Percentiles rank a stretch among this genome's conserved stretches.
phyloP scores from a whole-genome alignment of 2,888 invertebrate genomes.

The Eucriotettix oculatus region DNA sequence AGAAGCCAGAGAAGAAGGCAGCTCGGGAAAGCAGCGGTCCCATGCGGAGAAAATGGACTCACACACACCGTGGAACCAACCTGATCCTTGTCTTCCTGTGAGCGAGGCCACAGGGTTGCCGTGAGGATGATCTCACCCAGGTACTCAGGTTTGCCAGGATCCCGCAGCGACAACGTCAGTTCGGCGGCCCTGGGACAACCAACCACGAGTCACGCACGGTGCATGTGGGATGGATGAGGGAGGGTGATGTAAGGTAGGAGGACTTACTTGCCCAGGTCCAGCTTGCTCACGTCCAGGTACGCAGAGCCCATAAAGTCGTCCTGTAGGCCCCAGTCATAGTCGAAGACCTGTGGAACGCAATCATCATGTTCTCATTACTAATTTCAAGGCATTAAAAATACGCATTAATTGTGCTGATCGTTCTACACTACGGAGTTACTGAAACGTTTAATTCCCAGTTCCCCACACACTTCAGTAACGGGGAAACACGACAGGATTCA shows the following conservation, averaged over 20 bases:
- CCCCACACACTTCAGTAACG: too few species aligned
- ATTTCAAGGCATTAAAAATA: too few species aligned
- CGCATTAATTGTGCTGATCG: too few species aligned
- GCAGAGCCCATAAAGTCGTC: slow-evolving; percentile 97
- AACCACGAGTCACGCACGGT: neutral
- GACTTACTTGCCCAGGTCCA: slow-evolving; percentile 48
- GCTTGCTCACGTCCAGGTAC: slow-evolving; percentile 60
- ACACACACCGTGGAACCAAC: slow-evolving; percentile 30
- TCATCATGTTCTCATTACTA: too few species aligned
- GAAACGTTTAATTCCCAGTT: too few species aligned
- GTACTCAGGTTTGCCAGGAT: slow-evolving; percentile 49
- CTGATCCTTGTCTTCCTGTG: slow-evolving; percentile 89
- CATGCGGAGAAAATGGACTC: too few species aligned
- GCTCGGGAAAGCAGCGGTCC: too few species aligned
- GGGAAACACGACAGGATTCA: too few species aligned
- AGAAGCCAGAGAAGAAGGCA: too few species aligned
- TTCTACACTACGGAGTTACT: too few species aligned
- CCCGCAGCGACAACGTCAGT: slow-evolving; percentile 60
- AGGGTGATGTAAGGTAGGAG: too few species aligned
- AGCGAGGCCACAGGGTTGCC: slow-evolving; percentile 77
- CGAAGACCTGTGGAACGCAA: slow-evolving; percentile 52
- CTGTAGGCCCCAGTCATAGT: slow-evolving; percentile 88
- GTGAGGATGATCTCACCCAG: slow-evolving; percentile 73
- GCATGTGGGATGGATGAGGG: too few species aligned
- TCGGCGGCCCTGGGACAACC: slow-evolving; percentile 36